phyloP scores from a whole-genome alignment of 2,113 vertebrate genomes.

The Chinchilla lanigera region DNA sequence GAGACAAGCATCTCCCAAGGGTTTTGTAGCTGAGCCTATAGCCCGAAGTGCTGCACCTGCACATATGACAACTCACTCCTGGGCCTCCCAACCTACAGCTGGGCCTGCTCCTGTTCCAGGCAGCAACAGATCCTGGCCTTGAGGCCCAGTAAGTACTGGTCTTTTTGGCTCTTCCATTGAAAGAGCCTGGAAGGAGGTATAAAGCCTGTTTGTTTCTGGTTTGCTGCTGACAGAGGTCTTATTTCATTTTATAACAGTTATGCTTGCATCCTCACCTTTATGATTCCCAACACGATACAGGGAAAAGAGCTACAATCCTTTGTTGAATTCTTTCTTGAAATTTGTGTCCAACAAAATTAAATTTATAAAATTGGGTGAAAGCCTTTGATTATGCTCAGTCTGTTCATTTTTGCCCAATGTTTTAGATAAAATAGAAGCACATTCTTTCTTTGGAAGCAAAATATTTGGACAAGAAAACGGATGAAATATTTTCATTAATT shows the following conservation, averaged over 20 bases:
- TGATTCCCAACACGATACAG: background rate
- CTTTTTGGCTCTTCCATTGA: background rate
- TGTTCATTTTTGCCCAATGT: conserved; percentile 10
- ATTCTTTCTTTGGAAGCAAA: background rate
- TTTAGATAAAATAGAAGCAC: conserved; percentile 46
- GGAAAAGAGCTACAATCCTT: background rate
- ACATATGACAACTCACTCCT: background rate
- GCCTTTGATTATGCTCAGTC: background rate
- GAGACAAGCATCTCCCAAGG: background rate
- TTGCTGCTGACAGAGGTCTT: conserved; percentile 3
- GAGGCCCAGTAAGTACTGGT: background rate
- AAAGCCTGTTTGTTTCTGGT: background rate
- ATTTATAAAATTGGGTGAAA: conserved; percentile 11
- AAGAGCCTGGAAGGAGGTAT: background rate
- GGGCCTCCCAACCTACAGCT: conserved; percentile 10
- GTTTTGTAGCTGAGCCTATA: background rate
- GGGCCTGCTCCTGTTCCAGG: background rate
- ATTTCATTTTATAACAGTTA: conserved; percentile 10
- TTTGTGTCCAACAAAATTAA: conserved; percentile 19
- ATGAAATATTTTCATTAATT: conserved; percentile 46
- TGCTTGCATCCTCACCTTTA: background rate
- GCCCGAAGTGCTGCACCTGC: conserved; percentile 59
- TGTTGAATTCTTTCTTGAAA: background rate
- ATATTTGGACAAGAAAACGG: too few relatives aligned
- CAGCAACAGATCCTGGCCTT: background rate